Base-by-base conservation (phyloP, 1,140 invertebrate genomes). In the Colletes latitarsis region DNA sequence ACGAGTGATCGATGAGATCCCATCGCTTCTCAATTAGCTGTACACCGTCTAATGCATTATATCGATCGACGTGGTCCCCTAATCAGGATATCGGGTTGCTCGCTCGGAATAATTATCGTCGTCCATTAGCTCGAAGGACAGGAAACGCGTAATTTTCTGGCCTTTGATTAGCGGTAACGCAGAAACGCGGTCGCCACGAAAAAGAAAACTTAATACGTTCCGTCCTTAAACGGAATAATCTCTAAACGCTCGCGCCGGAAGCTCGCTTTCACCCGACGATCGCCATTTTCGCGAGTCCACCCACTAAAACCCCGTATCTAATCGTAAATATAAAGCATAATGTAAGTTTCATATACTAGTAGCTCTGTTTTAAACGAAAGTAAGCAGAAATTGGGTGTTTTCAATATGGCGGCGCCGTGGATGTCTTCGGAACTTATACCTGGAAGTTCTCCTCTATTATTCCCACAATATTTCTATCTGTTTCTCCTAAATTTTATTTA, bases 31-130 rank as follows among this genome's bases (percentile, higher is more conserved):
- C 78, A 75, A 80, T 80, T 75, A 80, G 52, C 71, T 43, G 62
- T 14, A 17, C 43, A 41, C 30, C 62, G 77, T 39, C 63, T 74
- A 74, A 74, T 58, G 43, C 63, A 17, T 67, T 75, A 55, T 8
- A 60, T 64, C 77, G 77, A 73, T 52, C 53, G 19, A 0, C 17
- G 53, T 12, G 10, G 19, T 8, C 21, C 15, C 52, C 49, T 72
- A 71, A 64, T 71, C 77, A 60, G 52, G 49, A 57, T 80, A 79
- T 73, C 77, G 43, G 63, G 71, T 80, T 75, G n/a, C 78, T 66
- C 15, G 30, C 30, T 46, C 57, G 68, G 62, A 57, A 60, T 75
- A 75, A 80, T 80, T 68, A 80, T 75, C 63, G 17, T 1, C 52
- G 66, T 75, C 52, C 72, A 80, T 80, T 68, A 80, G 63, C 19